A percentile compares a stretch with the other conserved stretches of the same genome.
Evolutionary conservation across 2,797 vertebrate species (phyloP).

Genomic region (Columba guinea): DNA sequence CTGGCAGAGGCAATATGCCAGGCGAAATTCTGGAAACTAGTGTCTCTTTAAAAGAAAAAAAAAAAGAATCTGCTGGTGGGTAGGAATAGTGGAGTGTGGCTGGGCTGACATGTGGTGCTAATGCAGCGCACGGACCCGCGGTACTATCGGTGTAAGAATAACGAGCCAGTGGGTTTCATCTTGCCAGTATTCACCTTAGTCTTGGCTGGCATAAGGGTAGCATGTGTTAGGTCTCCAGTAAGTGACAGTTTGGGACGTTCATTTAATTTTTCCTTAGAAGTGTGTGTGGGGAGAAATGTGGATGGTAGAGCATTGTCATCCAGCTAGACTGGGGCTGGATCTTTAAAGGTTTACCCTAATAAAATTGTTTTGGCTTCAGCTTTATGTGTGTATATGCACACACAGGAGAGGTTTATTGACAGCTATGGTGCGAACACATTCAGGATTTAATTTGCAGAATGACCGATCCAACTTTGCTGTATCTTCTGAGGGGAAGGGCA

Average conservation of each 20-base stretch:
- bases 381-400: not conserved
- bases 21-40: conserved; percentile 45
- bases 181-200: conserved; percentile 25
- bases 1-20: not conserved
- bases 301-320: conserved; percentile 32
- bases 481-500: conserved; percentile 37
- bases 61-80: not conserved
- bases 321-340: not conserved
- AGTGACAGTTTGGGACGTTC: not conserved
- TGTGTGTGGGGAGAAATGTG: not conserved
- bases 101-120: conserved; percentile 68
- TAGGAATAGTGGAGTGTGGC: conserved; percentile 55
- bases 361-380: conserved; percentile 6
- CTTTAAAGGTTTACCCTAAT: conserved; percentile 14
- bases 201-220: conserved; percentile 13
- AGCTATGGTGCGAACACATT: not conserved
- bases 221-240: conserved; percentile 2
- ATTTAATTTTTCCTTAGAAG: not conserved
- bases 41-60: conserved; percentile 26
- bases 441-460: conserved; percentile 27
- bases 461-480: conserved; percentile 44
- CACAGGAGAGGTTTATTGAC: not conserved
- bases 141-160: conserved; percentile 52
- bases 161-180: conserved; percentile 56
- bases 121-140: conserved; percentile 42